Evolutionary conservation across 2,113 vertebrate species (phyloP).

Genomic region (Hippocampus mohnikei): DNA sequence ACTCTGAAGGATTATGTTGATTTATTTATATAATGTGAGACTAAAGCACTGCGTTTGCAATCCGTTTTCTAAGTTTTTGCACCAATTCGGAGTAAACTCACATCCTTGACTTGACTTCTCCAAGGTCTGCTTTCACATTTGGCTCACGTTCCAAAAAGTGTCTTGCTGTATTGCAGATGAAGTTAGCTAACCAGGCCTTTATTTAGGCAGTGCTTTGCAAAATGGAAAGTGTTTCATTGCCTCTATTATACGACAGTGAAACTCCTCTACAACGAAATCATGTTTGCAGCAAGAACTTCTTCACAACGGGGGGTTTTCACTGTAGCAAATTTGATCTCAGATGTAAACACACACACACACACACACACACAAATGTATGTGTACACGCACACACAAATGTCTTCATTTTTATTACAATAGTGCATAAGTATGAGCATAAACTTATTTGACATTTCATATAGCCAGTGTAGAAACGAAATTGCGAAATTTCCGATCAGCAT

Average conservation of each 20-base stretch:
- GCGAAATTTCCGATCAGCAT: too few species aligned
- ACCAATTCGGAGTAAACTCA: slow-evolving; percentile 21
- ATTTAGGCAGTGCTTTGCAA: slow-evolving; percentile 13
- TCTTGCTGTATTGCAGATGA: slow-evolving; percentile 20
- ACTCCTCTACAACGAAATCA: too few species aligned
- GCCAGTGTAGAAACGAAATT: too few species aligned
- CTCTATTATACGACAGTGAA: slow-evolving; percentile 15
- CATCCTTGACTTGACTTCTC: not conserved
- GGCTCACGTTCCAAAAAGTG: slow-evolving; percentile 26
- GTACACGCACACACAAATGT: too few species aligned
- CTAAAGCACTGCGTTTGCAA: slow-evolving; percentile 29
- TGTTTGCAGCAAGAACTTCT: too few species aligned
- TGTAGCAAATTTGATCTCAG: too few species aligned
- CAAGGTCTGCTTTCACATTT: slow-evolving; percentile 3
- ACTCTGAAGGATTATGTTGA: slow-evolving; percentile 59
- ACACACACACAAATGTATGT: too few species aligned
- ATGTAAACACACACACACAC: too few species aligned
- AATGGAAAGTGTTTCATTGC: slow-evolving; percentile 14
- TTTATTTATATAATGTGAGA: slow-evolving; percentile 58
- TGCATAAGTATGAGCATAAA: too few species aligned
- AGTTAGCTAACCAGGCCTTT: slow-evolving; percentile 28
- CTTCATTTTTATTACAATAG: too few species aligned
- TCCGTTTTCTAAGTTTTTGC: slow-evolving; percentile 20
- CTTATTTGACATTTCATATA: too few species aligned
- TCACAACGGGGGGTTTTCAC: too few species aligned